Evolutionary conservation across 2,888 invertebrate genomes (phyloP).

Genomic region (Oasisia sp.): DNA sequence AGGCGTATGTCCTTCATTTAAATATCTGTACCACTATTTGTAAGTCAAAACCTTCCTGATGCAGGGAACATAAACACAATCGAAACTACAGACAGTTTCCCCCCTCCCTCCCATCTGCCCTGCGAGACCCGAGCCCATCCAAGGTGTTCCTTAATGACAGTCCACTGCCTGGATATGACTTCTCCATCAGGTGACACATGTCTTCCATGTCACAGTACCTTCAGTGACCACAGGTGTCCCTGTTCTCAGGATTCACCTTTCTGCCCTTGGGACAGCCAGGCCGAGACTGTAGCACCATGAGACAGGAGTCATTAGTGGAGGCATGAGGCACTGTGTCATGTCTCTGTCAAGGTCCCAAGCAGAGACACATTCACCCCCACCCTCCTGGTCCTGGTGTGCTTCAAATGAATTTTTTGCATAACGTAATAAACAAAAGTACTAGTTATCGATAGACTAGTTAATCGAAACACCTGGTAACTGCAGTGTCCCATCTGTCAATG

Average conservation of each 20-base stretch:
- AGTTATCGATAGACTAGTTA: neutral
- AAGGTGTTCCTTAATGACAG: neutral
- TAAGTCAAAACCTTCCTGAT: neutral
- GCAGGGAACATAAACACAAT: no score
- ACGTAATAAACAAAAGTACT: no score
- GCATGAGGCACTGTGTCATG: neutral
- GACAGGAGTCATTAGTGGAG: neutral
- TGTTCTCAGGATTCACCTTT: neutral
- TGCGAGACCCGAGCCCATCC: no score
- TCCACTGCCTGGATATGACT: no score
- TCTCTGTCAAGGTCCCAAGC: neutral
- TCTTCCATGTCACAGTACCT: neutral
- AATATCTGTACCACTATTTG: neutral
- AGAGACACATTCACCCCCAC: neutral
- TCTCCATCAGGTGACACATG: neutral
- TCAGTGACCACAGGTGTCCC: neutral
- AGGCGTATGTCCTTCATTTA: neutral
- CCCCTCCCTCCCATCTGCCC: no score
- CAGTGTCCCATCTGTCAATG: neutral
- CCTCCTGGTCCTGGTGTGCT: neutral
- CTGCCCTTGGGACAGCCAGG: neutral
- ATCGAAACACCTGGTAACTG: neutral
- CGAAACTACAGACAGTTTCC: no score
- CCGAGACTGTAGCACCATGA: neutral
- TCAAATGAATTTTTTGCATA: neutral